These are phyloP conservation scores for Agonopterix heracliana DNA, from an alignment of 2,888 invertebrate genomes.

Conservation along the genomic window DNA sequence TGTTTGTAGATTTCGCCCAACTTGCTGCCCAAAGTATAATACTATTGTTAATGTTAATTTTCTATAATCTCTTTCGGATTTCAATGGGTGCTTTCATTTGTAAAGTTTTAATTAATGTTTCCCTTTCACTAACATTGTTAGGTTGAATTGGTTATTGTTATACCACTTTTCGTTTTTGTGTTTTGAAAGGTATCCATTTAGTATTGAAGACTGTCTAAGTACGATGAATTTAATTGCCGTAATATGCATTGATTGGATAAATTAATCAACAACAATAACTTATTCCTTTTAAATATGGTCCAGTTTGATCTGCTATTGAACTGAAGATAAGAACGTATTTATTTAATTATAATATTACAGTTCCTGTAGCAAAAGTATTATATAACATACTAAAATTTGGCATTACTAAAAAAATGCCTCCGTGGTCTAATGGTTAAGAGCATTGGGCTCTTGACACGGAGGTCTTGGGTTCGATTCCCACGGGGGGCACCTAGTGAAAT, in stretches of 20 bases:
- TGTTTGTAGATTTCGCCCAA: constrained; percentile 43
- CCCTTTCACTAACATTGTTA: constrained; percentile 42
- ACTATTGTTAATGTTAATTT: constrained; percentile 33
- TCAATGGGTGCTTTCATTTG: constrained; percentile 46
- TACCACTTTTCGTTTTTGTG: background rate
- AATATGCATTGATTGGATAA: background rate
- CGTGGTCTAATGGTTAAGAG: too few relatives aligned
- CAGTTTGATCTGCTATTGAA: too few relatives aligned
- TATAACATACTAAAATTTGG: too few relatives aligned
- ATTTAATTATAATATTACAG: too few relatives aligned
- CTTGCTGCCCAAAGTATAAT: constrained; percentile 26
- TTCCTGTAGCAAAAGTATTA: too few relatives aligned
- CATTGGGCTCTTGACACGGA: too few relatives aligned
- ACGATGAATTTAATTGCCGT: too few relatives aligned
- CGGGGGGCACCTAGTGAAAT: too few relatives aligned
- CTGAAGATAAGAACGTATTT: too few relatives aligned
- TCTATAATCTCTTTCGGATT: constrained; percentile 29
- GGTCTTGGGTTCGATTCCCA: too few relatives aligned
- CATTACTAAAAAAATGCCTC: too few relatives aligned
- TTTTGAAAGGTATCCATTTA: background rate
- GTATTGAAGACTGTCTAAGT: background rate
- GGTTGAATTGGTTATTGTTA: constrained; percentile 10
- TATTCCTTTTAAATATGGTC: too few relatives aligned
- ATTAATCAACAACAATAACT: background rate
- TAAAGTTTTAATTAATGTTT: constrained; percentile 50